Conservation (phyloP, 2,888 invertebrate species). For the Cheiracanthium punctorium region DNA sequence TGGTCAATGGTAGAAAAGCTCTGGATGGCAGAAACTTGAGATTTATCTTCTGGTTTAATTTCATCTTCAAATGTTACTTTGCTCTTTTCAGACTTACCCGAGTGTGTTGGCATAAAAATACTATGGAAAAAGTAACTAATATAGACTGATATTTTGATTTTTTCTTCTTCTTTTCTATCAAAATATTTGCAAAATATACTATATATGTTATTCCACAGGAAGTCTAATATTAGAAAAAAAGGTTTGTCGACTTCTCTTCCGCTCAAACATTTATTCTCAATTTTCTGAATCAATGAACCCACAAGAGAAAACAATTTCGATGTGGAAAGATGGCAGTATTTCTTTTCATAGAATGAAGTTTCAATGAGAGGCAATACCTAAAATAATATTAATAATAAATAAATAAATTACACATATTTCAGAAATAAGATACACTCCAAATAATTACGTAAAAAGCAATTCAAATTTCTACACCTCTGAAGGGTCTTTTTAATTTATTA, state of each 20-base stretch:
- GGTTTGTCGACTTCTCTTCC: slow-evolving; percentile 15
- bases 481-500: too few species aligned
- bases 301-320: slow-evolving; percentile 32
- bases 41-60: background rate
- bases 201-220: slow-evolving; percentile 46
- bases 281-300: slow-evolving; percentile 16
- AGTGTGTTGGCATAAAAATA: background rate
- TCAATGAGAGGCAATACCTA: slow-evolving; percentile 74
- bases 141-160: background rate
- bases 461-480: too few species aligned
- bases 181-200: background rate
- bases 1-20: background rate
- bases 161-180: background rate
- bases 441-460: too few species aligned
- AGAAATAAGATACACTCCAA: too few species aligned
- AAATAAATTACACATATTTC: too few species aligned
- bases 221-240: background rate
- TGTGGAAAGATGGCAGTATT: slow-evolving; percentile 5
- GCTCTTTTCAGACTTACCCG: slow-evolving; percentile 15
- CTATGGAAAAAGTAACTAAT: slow-evolving; percentile 45
- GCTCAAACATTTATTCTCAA: slow-evolving; percentile 11
- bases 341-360: slow-evolving; percentile 73
- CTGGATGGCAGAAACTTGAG: background rate
- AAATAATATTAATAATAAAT: too few species aligned
- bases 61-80: slow-evolving; percentile 44